Evolutionary conservation across 2,797 vertebrate species (phyloP).

Genomic region (Diglossa cyanea): DNA sequence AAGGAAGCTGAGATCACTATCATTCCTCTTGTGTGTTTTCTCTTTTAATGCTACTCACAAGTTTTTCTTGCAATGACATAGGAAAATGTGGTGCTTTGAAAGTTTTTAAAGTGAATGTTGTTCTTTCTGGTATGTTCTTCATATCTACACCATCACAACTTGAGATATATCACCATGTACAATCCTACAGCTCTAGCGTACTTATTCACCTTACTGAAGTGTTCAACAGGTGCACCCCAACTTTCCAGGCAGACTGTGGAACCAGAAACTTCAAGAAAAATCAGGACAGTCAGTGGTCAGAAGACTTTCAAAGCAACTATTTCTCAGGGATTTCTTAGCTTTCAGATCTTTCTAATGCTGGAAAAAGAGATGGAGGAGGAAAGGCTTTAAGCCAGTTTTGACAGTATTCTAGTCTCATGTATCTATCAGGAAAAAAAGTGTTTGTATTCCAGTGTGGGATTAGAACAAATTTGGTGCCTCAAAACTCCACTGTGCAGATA

Average conservation of each 20-base stretch:
- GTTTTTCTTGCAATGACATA: neutral
- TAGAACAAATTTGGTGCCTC: neutral
- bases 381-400: neutral
- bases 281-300: neutral
- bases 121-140: neutral
- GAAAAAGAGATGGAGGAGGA: neutral
- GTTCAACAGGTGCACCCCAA: neutral
- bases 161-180: fast-evolving
- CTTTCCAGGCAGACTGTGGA: fast-evolving
- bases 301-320: neutral
- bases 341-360: neutral
- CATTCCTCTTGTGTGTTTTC: neutral
- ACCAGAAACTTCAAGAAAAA: neutral
- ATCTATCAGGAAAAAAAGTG: neutral
- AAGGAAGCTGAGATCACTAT: neutral
- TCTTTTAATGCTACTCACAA: neutral
- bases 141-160: neutral
- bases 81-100: neutral
- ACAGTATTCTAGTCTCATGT: neutral
- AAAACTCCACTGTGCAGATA: neutral
- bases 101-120: neutral
- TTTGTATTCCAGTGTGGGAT: fast-evolving
- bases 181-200: fast-evolving
- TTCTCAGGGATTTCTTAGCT: neutral
- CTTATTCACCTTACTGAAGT: neutral